Base-by-base conservation (phyloP, 2,888 invertebrate genomes). In the Abrostola triplasia region DNA sequence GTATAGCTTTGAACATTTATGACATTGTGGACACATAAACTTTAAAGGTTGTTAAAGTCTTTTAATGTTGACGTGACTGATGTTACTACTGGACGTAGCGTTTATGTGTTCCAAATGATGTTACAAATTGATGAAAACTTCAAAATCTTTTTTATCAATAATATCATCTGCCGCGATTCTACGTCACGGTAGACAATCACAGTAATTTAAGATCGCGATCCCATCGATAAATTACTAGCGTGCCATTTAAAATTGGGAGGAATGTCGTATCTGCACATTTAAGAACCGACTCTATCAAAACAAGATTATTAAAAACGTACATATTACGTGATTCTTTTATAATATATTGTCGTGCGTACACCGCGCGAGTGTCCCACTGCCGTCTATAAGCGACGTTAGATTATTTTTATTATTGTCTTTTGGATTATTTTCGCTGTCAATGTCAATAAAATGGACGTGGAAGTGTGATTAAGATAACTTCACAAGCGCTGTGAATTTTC, bases 401-500 rank as follows among this genome's bases (percentile, higher is more conserved):
- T 78, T 83, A 83, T 81, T 84, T 84, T 81, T 83, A 84, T 78
- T 72, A 84, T 85, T 85, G 82, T 85, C 81, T 83, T 80, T 67
- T 69, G 61, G 73, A 76, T 80, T 86, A 86, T 86, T 87, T 86
- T 85, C 64, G 84, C 74, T 76, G 73, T 82, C 84, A 87, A 85
- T 87, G 86, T 83, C 83, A 84, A 81, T 83, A 77, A 82, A 78
- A 79, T 70, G 63, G 72, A 70, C 71, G 67, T 63, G 68, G 65
- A 74, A 73, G 67, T 76, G 68, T 67, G 58, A 40, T 66, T 70
- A 68, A 56, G 67, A 49, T 48, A 60, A 52, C 67, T 76, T 59
- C 62, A 74, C 58, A 67, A 36, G 10, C 0, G 44, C 44, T 40
- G 13, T 40, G 4, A 24, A 5, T 38, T 44, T 6, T 24, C 12